A percentile compares a stretch with the other conserved stretches of the same genome.
Evolutionary conservation across 2,113 vertebrate species (phyloP).

Genomic region (Anhinga anhinga): DNA sequence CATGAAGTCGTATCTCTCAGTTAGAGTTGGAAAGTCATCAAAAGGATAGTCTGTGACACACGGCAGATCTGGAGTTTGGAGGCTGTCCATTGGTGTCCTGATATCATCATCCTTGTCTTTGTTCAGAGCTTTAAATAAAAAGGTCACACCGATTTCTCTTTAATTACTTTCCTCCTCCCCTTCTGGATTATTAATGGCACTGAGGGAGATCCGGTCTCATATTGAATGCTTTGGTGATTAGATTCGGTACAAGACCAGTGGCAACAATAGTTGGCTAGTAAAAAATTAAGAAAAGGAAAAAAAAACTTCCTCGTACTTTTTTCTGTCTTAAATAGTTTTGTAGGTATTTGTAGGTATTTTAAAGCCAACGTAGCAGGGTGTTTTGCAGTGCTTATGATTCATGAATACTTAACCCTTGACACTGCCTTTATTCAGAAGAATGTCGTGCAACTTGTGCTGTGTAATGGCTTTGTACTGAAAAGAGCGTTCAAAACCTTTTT

Average conservation of each 20-base stretch:
- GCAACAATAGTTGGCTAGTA: not conserved
- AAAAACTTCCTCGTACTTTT: not conserved
- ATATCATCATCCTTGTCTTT: not conserved
- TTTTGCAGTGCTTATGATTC: not conserved
- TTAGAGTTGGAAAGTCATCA: not conserved
- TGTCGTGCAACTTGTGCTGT: not conserved
- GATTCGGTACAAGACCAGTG: not conserved
- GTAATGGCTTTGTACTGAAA: not conserved
- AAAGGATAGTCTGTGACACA: not conserved
- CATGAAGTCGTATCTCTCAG: not conserved
- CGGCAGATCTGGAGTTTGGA: not conserved
- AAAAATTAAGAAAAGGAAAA: not conserved
- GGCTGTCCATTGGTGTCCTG: not conserved
- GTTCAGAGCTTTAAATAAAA: not conserved
- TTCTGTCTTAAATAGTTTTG: not conserved
- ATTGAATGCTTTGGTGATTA: not conserved
- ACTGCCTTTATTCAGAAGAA: not conserved
- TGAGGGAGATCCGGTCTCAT: not conserved
- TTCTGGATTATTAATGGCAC: not conserved
- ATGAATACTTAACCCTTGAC: constrained; percentile 3
- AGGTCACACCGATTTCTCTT: not conserved
- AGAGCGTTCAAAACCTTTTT: not conserved
- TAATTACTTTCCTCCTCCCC: not conserved
- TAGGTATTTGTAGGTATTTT: not conserved
- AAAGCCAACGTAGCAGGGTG: not conserved